Conservation (phyloP, 2,888 invertebrate genomes). For the Xylota sylvarum region DNA sequence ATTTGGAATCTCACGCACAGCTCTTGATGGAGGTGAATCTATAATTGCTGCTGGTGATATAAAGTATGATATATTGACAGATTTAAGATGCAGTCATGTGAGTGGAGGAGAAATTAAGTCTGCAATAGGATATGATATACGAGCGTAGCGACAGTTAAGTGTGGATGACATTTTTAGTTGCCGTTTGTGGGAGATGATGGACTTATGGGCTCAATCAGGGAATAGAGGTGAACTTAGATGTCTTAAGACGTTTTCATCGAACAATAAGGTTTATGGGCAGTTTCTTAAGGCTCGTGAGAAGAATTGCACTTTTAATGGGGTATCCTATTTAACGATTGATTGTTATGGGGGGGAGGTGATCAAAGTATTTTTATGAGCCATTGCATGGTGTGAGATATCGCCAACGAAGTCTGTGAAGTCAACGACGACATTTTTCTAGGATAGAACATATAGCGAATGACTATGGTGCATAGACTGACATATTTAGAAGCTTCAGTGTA, state of each 20-base stretch:
- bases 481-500: no score
- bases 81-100: constrained; percentile 33
- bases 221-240: background rate
- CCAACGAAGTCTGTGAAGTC: background rate
- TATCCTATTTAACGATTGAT: constrained; percentile 2
- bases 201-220: background rate
- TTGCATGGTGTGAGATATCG: background rate
- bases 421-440: no score
- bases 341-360: background rate
- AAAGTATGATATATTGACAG: constrained; percentile 60
- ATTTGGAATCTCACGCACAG: constrained; percentile 23
- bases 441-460: no score
- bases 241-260: constrained; percentile 9
- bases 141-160: constrained; percentile 23
- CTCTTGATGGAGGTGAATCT: constrained; percentile 26
- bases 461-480: no score
- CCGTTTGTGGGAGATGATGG: background rate
- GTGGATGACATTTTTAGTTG: constrained; percentile 25
- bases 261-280: background rate
- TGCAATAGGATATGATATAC: constrained; percentile 37
- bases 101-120: constrained; percentile 24
- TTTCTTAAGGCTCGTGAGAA: background rate
- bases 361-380: background rate
- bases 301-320: background rate
- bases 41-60: constrained; percentile 54